phyloP scores from a whole-genome alignment of 1,140 invertebrate genomes.

The Idris sp. region DNA sequence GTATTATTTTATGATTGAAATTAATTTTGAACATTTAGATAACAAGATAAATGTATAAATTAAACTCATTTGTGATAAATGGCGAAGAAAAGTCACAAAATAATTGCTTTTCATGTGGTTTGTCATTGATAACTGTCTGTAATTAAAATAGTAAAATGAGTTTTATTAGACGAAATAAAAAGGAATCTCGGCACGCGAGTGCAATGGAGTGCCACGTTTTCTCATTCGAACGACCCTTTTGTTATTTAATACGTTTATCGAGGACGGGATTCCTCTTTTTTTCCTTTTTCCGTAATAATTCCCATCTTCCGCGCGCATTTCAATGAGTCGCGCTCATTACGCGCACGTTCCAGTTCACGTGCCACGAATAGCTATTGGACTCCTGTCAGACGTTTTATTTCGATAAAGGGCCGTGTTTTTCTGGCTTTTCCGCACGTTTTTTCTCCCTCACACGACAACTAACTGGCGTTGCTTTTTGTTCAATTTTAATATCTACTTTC shows the following conservation, averaged over 20 bases:
- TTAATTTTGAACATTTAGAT: no score
- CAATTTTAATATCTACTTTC: no score
- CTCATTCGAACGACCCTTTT: slow-evolving; percentile 42
- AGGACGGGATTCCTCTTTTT: slow-evolving; percentile 37
- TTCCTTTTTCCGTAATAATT: slow-evolving; percentile 46
- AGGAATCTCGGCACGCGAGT: slow-evolving; percentile 36
- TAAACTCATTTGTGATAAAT: no score
- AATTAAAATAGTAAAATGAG: slow-evolving; percentile 52
- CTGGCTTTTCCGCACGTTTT: slow-evolving; percentile 14
- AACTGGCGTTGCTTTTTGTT: no score
- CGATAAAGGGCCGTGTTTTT: slow-evolving; percentile 43
- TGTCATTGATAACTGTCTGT: slow-evolving; percentile 29
- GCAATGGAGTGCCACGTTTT: slow-evolving; percentile 37
- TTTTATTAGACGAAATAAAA: slow-evolving; percentile 44
- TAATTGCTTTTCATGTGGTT: slow-evolving; percentile 13
- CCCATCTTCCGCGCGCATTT: slow-evolving; percentile 45
- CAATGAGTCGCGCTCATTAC: slow-evolving; percentile 55
- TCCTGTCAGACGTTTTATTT: slow-evolving; percentile 52
- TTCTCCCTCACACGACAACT: slow-evolving; percentile 16
- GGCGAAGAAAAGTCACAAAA: no score
- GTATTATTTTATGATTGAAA: no score
- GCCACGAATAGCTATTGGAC: slow-evolving; percentile 52
- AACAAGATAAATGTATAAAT: no score
- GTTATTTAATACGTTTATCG: slow-evolving; percentile 59
- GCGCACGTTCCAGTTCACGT: slow-evolving; percentile 53